Percentiles rank a stretch among this genome's conserved stretches.
Evolutionary conservation across 2,797 vertebrate species (phyloP).

Genomic region (Dromococcyx pavoninus): DNA sequence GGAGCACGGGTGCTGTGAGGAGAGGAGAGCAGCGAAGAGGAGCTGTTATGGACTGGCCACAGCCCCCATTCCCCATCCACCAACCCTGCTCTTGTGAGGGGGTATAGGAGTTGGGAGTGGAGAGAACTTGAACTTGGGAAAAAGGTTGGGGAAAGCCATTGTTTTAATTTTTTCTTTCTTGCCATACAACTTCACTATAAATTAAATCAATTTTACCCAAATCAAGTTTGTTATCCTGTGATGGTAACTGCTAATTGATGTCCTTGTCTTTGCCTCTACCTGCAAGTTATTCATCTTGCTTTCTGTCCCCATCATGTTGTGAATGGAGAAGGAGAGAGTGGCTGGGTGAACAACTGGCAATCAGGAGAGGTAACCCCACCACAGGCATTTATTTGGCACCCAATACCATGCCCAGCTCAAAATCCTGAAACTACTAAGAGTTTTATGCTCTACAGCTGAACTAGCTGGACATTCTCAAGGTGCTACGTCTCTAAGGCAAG

Average conservation of each 20-base stretch:
- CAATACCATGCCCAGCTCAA: background rate
- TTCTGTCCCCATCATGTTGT: fast-evolving
- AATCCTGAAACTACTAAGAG: background rate
- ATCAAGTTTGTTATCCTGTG: too few relatives aligned
- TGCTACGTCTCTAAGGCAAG: background rate
- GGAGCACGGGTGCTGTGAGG: background rate
- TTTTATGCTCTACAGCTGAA: background rate
- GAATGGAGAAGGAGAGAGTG: background rate
- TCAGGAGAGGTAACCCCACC: background rate
- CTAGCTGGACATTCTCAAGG: background rate
- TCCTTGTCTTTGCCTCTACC: background rate
- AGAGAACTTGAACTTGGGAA: background rate
- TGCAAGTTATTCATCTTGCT: background rate
- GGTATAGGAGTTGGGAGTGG: background rate
- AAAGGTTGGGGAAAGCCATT: background rate
- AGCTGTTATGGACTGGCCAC: fast-evolving
- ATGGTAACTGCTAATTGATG: too few relatives aligned
- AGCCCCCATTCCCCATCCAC: too few relatives aligned
- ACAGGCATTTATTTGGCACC: fast-evolving
- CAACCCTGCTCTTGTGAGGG: too few relatives aligned
- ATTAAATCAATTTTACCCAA: background rate
- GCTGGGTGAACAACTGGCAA: background rate
- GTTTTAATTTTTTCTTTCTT: background rate
- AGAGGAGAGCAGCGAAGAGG: background rate
- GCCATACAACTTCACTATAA: background rate